These are phyloP conservation scores for Arvicola amphibius DNA, from an alignment of 2,797 vertebrate genomes.

Conservation along the genomic window DNA sequence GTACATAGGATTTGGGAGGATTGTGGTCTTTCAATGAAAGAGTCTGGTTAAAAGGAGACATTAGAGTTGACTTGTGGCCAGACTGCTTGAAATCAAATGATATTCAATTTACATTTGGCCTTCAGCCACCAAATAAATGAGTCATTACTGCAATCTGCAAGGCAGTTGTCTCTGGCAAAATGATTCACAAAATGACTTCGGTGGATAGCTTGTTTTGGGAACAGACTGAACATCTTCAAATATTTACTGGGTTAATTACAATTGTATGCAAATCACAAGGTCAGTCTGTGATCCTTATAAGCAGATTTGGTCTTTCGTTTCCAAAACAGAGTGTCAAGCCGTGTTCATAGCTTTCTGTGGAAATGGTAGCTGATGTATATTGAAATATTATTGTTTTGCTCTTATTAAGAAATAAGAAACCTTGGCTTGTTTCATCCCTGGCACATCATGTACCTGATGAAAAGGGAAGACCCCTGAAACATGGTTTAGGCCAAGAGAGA, in stretches of 20 bases:
- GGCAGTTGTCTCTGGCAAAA: conserved; percentile 44
- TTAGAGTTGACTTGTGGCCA: conserved; percentile 16
- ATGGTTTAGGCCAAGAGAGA: neutral
- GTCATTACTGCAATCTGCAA: conserved; percentile 25
- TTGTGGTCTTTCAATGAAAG: conserved; percentile 54
- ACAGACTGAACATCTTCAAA: conserved; percentile 26
- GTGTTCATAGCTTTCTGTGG: neutral
- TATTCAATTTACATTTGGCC: conserved; percentile 51
- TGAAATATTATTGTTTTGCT: neutral
- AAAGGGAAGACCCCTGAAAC: conserved; percentile 13
- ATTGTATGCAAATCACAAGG: neutral
- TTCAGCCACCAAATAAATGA: conserved; percentile 66
- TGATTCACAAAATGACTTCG: neutral
- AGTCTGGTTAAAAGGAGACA: conserved; percentile 55
- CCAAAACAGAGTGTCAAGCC: conserved; percentile 50
- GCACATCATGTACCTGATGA: neutral
- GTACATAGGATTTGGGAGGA: conserved; percentile 34
- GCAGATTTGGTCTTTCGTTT: conserved; percentile 18
- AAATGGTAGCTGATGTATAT: neutral
- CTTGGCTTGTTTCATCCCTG: neutral
- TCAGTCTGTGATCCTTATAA: neutral
- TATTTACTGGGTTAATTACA: conserved; percentile 11
- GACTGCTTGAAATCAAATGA: conserved; percentile 59
- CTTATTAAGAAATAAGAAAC: conserved; percentile 30
- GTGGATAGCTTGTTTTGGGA: conserved; percentile 13